phyloP scores from a whole-genome alignment of 1,140 invertebrate species.

The Cydia pomonella region DNA sequence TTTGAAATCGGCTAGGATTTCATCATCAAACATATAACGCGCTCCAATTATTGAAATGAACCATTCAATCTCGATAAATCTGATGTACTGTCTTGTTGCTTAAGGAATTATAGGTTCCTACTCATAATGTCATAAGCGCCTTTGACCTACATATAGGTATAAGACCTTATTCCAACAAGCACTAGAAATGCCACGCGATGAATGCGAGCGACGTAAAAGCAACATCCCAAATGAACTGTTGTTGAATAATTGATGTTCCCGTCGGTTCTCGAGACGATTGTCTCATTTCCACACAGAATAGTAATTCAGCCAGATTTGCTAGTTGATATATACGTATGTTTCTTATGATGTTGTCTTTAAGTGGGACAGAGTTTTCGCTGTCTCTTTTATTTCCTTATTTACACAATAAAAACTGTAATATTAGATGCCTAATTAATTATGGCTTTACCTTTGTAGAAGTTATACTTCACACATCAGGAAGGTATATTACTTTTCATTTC shows the following conservation, averaged over 20 bases:
- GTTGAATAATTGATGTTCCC: slow-evolving; percentile 50
- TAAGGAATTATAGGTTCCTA: background rate
- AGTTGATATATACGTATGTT: background rate
- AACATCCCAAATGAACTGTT: slow-evolving; percentile 46
- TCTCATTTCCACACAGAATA: slow-evolving; percentile 36
- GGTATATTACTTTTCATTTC: no score
- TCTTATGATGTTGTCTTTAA: background rate
- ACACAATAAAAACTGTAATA: no score
- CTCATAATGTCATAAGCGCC: background rate
- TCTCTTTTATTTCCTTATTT: background rate
- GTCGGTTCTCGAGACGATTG: slow-evolving; percentile 42
- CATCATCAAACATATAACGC: no score
- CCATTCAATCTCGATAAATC: slow-evolving; percentile 4
- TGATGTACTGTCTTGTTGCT: slow-evolving; percentile 2
- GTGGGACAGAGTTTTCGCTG: background rate
- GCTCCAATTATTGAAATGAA: background rate
- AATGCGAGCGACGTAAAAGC: slow-evolving; percentile 39
- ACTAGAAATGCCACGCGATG: background rate
- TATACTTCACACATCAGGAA: no score
- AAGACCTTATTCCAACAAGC: background rate
- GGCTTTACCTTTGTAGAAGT: no score
- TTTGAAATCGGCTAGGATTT: no score
- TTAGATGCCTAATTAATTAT: no score
- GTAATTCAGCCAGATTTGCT: background rate
- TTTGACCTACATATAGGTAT: background rate